Evolutionary conservation across 2,113 vertebrate genomes (phyloP).

Genomic region (Copsychus sechellarum): DNA sequence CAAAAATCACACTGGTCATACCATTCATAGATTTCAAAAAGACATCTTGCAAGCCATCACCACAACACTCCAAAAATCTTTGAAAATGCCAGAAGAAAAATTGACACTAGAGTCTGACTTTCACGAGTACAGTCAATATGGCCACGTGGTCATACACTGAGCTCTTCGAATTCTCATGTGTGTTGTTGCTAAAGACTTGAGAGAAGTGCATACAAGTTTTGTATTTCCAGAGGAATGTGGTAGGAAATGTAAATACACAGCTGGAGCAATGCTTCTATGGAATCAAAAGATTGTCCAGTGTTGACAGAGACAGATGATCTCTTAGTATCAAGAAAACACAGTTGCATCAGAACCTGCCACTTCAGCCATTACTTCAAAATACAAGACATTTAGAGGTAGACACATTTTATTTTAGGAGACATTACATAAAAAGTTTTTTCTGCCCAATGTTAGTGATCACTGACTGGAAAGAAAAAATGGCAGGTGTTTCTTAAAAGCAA

Average conservation of each 20-base stretch:
- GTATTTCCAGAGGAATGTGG: not conserved
- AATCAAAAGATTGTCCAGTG: not conserved
- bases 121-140: not conserved
- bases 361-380: not conserved
- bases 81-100: not conserved
- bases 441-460: not conserved
- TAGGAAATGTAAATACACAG: not conserved
- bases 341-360: not conserved
- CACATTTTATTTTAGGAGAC: not conserved
- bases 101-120: not conserved
- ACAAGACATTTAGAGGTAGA: not conserved
- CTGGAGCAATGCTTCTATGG: not conserved
- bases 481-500: not conserved
- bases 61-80: not conserved
- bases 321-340: not conserved
- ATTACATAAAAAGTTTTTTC: not conserved
- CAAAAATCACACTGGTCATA: not conserved
- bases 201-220: not conserved
- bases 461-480: not conserved
- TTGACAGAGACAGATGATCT: not conserved
- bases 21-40: not conserved
- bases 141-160: not conserved
- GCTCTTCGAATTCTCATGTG: not conserved
- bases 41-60: not conserved
- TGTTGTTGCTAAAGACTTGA: not conserved